Evolutionary conservation across 2,888 invertebrate genomes (phyloP), one percentile per base, ranked within the genome.

Genomic region (Latheticus oryzae): DNA sequence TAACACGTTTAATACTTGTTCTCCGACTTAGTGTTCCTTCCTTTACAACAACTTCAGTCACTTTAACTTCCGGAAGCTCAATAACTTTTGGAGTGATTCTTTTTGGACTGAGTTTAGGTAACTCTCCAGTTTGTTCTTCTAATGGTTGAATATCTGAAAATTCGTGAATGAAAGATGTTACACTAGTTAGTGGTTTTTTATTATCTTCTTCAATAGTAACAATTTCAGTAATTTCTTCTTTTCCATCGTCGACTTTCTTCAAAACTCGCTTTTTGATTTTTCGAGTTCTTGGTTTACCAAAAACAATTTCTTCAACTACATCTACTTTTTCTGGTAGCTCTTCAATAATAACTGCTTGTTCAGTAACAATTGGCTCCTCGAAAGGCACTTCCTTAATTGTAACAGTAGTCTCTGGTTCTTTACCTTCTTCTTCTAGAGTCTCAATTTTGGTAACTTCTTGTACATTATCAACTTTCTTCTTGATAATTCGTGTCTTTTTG

Each of bases 201-300:
- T 73, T 71, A 47, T 76, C 79, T 66, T 79, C 74, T 63, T 77
- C 77, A 24, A 79, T 71, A 8, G 79, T 80, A 1, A 78, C 74
- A n/a, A 79, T 79, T 67, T 80, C 80, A 0, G 82, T 81, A 5
- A 80, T 74, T 63, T 81, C 81, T 58, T 79, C 70, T 42, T 81
- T 80, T 0, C 71, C 70, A 1, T 79, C 83, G 43, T 76, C 78
- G 54, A 23, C 69, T 67, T 66, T 70, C 61, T 65, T 71, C 21
- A 48, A 59, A 37, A 57, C 60, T 33, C 52, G 55, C 43, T 63
- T 68, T 62, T 64, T 68, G 21, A 64, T 67, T 65, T 43, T 65
- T 28, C 56, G 63, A 12, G 16, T 59, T 32, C 48, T 61, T 4
- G 61, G 60, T 37, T 64, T 60, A 15, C 54, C 61, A 13, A 5